Conservation (phyloP, 2,797 vertebrate species). For the Alfaro cultratus region DNA sequence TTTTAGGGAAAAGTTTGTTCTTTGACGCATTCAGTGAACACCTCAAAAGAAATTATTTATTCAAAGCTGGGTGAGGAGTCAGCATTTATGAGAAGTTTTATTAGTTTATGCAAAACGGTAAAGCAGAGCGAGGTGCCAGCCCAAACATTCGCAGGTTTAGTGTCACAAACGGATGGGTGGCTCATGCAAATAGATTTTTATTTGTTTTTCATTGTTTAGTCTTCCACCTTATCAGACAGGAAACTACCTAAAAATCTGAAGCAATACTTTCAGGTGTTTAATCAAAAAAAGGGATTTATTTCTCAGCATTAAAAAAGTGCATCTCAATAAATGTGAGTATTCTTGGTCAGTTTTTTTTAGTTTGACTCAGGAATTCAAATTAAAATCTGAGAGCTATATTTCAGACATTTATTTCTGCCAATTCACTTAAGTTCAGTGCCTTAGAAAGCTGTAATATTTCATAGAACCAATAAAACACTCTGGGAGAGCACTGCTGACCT, state of each 20-base stretch:
- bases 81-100: conserved; percentile 41
- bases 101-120: conserved; percentile 39
- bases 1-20: conserved; percentile 28
- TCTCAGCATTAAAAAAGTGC: neutral
- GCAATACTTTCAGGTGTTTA: conserved; percentile 2
- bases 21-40: conserved; percentile 31
- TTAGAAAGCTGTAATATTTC: neutral
- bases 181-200: conserved; percentile 15
- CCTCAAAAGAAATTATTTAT: conserved; percentile 49
- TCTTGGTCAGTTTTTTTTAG: neutral
- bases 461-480: neutral
- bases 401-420: neutral
- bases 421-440: neutral
- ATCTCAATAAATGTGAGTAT: neutral
- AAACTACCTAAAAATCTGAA: conserved; percentile 17
- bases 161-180: conserved; percentile 9
- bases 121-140: conserved; percentile 19
- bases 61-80: conserved; percentile 36
- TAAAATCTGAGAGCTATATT: neutral
- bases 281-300: neutral
- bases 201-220: conserved; percentile 17
- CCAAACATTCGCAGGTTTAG: conserved; percentile 19
- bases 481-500: neutral
- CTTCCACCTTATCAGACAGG: conserved; percentile 11
- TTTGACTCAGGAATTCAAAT: neutral